These are phyloP conservation scores for Prunella fulvescens DNA, from an alignment of 2,113 vertebrate species.

Conservation along the genomic window DNA sequence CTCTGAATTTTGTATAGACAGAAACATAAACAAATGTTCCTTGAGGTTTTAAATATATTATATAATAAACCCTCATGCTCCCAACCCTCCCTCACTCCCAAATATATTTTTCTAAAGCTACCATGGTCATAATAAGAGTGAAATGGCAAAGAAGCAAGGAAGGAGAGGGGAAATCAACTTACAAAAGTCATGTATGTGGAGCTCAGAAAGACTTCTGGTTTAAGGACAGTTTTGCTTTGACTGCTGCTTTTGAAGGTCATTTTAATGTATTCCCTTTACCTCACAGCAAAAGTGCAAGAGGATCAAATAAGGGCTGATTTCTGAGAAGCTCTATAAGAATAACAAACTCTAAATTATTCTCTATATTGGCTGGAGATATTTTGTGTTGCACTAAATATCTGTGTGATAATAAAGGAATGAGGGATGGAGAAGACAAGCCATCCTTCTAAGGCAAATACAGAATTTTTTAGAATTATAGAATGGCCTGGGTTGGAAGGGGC, in stretches of 20 bases:
- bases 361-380: background rate
- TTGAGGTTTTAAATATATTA: background rate
- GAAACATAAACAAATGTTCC: background rate
- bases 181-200: background rate
- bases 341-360: background rate
- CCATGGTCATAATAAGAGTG: background rate
- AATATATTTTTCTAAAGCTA: background rate
- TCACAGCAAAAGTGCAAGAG: background rate
- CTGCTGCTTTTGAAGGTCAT: background rate
- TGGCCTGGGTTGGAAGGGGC: background rate
- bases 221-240: background rate
- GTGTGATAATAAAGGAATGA: background rate
- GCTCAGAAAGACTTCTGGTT: background rate
- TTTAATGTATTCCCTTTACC: background rate
- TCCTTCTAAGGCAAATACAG: background rate
- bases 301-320: background rate
- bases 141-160: background rate
- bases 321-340: background rate
- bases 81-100: fast-evolving
- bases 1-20: background rate
- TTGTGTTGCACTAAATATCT: background rate
- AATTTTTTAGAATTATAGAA: background rate
- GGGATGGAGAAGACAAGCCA: background rate
- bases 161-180: background rate
- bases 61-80: background rate